These are phyloP conservation scores for Melanotaenia nigrans DNA, from an alignment of 2,797 vertebrate species.

Conservation along the genomic window DNA sequence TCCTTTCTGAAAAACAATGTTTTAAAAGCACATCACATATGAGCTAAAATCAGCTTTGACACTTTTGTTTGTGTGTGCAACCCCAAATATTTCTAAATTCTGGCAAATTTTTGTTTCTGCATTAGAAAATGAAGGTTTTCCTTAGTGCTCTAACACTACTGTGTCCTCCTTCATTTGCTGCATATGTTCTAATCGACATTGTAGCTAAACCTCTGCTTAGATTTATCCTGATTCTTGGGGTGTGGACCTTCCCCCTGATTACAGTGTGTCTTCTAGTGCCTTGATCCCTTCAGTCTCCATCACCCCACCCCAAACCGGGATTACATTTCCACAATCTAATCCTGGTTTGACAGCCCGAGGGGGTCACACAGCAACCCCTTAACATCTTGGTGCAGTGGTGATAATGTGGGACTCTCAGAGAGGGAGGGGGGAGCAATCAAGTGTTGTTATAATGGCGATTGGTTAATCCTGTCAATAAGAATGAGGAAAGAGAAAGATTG, in stretches of 20 bases:
- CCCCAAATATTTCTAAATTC: neutral
- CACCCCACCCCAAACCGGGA: slow-evolving; percentile 62
- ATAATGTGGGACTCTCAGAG: slow-evolving; percentile 33
- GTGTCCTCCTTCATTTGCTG: slow-evolving; percentile 27
- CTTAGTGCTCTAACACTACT: neutral
- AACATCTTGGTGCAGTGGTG: slow-evolving; percentile 43
- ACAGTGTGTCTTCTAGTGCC: slow-evolving; percentile 59
- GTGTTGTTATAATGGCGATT: slow-evolving; percentile 45
- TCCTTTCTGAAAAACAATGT: neutral
- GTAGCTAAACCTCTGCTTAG: slow-evolving; percentile 60
- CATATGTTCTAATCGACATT: slow-evolving; percentile 63
- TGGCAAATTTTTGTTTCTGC: neutral
- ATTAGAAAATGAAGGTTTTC: neutral
- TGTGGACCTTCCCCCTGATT: slow-evolving; percentile 66
- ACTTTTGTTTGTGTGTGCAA: neutral
- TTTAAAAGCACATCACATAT: neutral
- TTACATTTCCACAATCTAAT: slow-evolving; percentile 72
- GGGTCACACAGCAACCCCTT: slow-evolving; percentile 47
- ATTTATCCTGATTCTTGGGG: slow-evolving; percentile 65
- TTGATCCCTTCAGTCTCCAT: slow-evolving; percentile 66
- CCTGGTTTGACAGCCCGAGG: slow-evolving; percentile 35
- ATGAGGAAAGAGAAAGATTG: slow-evolving; percentile 30
- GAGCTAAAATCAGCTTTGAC: neutral
- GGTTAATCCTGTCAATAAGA: slow-evolving; percentile 58
- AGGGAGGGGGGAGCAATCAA: slow-evolving; percentile 51